Conservation (phyloP, 1,140 invertebrate genomes). For the Eurosta solidaginis region DNA sequence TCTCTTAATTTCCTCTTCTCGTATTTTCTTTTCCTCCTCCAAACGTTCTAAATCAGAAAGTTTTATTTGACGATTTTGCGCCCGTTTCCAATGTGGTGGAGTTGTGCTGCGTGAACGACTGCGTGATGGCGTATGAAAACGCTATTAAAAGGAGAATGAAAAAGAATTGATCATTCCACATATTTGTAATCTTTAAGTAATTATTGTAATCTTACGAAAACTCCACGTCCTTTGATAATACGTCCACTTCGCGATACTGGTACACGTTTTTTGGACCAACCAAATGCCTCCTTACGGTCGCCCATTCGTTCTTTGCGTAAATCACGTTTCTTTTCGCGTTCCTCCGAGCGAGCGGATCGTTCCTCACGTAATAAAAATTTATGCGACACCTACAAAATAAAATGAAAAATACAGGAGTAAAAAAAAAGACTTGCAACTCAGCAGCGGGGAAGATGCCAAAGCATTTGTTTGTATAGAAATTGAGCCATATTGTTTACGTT, state of each 20-base stretch:
- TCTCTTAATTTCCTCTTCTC: conserved; percentile 67
- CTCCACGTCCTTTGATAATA: conserved; percentile 85
- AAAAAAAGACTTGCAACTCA: too few species aligned
- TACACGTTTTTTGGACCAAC: conserved; percentile 59
- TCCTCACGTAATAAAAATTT: conserved; percentile 75
- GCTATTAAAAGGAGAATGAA: conserved; percentile 66
- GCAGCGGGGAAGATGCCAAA: too few species aligned
- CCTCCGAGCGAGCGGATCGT: conserved; percentile 53
- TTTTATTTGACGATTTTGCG: conserved; percentile 80
- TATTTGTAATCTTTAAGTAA: conserved; percentile 30
- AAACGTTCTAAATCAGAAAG: conserved; percentile 78
- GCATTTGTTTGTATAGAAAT: too few species aligned
- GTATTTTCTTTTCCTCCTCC: conserved; percentile 67
- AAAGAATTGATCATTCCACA: too few species aligned
- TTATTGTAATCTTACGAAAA: conserved; percentile 71
- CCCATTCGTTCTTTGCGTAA: conserved; percentile 61
- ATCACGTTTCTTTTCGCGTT: conserved; percentile 53
- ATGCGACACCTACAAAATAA: conserved; percentile 70
- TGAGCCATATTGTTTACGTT: too few species aligned
- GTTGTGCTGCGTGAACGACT: conserved; percentile 81
- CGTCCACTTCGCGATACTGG: conserved; percentile 75
- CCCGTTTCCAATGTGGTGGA: conserved; percentile 88
- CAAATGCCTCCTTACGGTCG: conserved; percentile 54
- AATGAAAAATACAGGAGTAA: not conserved
- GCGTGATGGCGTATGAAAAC: conserved; percentile 83